Evolutionary conservation across 2,888 invertebrate species (phyloP).

Genomic region (Machimus rusticus): DNA sequence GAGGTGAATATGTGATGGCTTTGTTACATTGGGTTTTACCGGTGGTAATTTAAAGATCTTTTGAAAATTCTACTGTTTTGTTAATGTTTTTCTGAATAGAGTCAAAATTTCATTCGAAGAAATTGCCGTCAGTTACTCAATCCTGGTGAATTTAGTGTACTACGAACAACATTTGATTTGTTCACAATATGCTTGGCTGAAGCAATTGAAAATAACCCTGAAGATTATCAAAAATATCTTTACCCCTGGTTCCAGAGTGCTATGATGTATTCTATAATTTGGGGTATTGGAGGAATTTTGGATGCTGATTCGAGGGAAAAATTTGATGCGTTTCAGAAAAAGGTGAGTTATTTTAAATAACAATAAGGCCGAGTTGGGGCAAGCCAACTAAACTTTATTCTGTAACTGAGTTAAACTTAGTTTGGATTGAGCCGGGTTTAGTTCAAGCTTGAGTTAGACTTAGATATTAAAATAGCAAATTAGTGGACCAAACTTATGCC

Average conservation of each 20-base stretch:
- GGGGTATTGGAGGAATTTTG: slow-evolving; percentile 86
- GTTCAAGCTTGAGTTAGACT: too few relatives aligned
- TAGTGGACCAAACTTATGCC: too few relatives aligned
- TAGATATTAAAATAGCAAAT: too few relatives aligned
- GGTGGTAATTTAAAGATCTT: neutral
- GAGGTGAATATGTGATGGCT: slow-evolving; percentile 59
- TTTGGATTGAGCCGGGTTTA: too few relatives aligned
- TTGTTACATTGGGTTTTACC: neutral
- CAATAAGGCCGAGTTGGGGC: too few relatives aligned
- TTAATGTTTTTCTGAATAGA: neutral
- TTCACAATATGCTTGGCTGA: slow-evolving; percentile 81
- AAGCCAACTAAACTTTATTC: too few relatives aligned
- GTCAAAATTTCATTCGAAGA: slow-evolving; percentile 72
- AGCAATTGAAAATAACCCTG: slow-evolving; percentile 70
- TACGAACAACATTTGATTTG: slow-evolving; percentile 75
- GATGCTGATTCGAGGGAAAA: slow-evolving; percentile 74
- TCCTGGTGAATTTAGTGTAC: slow-evolving; percentile 76
- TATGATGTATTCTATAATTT: slow-evolving; percentile 76
- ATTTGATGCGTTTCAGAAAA: slow-evolving; percentile 71
- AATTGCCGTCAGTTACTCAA: slow-evolving; percentile 71
- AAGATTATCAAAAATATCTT: slow-evolving; percentile 75
- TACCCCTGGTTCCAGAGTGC: slow-evolving; percentile 79
- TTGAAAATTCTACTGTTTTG: neutral
- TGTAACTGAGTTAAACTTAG: too few relatives aligned
- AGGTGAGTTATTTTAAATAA: slow-evolving; percentile 50